Percentiles rank a stretch among this genome's conserved stretches.
These are phyloP conservation scores for Dendrocincla fuliginosa DNA, from an alignment of 2,797 vertebrate genomes.

Conservation along the genomic window DNA sequence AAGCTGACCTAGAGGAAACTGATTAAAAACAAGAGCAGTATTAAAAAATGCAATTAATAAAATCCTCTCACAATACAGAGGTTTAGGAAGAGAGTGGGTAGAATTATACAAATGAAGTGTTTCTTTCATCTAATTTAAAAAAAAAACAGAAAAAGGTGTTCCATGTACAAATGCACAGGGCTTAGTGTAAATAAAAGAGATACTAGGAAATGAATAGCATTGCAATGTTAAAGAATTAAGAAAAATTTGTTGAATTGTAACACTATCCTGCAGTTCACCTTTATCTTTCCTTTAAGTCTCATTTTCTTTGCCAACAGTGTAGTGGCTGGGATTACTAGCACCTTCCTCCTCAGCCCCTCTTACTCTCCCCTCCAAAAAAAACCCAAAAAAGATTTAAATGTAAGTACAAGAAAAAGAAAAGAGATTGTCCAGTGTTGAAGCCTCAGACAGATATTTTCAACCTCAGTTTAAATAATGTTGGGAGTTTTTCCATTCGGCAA, in stretches of 20 bases:
- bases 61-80: neutral
- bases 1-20: neutral
- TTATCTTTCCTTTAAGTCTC: slow-evolving; percentile 11
- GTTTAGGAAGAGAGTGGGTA: neutral
- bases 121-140: slow-evolving; percentile 11
- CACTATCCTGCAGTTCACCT: neutral
- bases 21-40: slow-evolving; percentile 25
- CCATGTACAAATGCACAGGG: neutral
- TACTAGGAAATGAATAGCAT: neutral
- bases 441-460: slow-evolving; percentile 20
- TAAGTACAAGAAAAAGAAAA: slow-evolving; percentile 26
- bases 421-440: neutral
- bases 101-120: neutral
- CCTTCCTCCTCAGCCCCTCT: neutral
- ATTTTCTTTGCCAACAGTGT: slow-evolving; percentile 16
- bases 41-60: slow-evolving; percentile 25
- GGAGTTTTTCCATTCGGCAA: neutral
- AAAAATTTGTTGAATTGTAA: slow-evolving; percentile 28
- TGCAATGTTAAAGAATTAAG: neutral
- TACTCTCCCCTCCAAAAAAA: neutral
- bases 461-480: neutral
- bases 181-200: neutral
- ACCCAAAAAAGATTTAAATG: neutral
- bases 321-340: neutral
- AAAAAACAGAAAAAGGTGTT: neutral